Conservation (phyloP, 2,113 vertebrate genomes). For the Burhinus oedicnemus region DNA sequence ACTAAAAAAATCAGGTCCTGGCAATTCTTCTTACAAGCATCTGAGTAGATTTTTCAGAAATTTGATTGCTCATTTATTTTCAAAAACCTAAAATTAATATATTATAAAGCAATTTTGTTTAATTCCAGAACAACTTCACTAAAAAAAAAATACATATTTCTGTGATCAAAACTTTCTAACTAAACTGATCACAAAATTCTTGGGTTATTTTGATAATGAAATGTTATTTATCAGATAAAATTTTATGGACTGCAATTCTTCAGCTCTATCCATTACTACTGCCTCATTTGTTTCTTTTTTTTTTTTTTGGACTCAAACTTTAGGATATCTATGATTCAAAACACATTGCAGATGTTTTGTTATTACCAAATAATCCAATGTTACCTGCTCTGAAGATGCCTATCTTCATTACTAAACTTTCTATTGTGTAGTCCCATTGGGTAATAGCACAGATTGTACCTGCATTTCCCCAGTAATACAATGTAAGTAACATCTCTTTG, state of each 20-base stretch:
- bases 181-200: neutral
- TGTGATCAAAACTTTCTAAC: neutral
- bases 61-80: neutral
- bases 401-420: neutral
- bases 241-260: neutral
- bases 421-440: constrained; percentile 37
- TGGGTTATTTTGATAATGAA: neutral
- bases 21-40: neutral
- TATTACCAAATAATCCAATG: neutral
- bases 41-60: neutral
- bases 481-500: constrained; percentile 22
- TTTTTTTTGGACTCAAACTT: neutral
- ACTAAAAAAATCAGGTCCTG: neutral
- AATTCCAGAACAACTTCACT: neutral
- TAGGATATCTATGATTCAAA: neutral
- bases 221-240: neutral
- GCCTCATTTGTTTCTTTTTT: neutral
- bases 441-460: constrained; percentile 23
- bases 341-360: neutral
- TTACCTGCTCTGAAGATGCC: neutral
- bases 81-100: neutral
- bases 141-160: neutral
- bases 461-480: neutral
- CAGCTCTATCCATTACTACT: neutral
- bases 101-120: too few relatives aligned